phyloP scores from a whole-genome alignment of 2,888 invertebrate species.

The Cheilosia scutellata region DNA sequence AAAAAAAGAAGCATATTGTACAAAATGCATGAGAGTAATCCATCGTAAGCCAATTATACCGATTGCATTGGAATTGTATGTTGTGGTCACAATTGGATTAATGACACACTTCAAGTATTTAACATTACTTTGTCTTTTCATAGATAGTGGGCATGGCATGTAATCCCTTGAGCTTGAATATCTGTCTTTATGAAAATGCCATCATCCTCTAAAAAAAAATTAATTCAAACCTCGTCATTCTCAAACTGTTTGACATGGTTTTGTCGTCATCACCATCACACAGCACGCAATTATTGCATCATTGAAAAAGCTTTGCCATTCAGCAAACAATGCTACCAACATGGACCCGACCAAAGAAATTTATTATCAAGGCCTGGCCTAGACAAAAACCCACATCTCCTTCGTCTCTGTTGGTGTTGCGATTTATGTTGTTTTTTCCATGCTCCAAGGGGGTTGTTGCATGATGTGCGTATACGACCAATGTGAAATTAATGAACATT shows the following conservation, averaged over 20 bases:
- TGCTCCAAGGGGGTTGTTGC: background rate
- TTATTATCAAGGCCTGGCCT: conserved; percentile 42
- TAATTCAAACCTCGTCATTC: background rate
- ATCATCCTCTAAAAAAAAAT: background rate
- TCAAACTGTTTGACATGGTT: conserved; percentile 39
- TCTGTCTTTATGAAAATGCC: too few species aligned
- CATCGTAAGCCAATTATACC: too few species aligned
- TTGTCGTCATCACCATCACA: conserved; percentile 47
- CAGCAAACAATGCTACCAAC: conserved; percentile 22
- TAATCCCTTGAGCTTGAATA: too few species aligned
- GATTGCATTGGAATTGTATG: too few species aligned
- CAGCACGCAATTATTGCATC: conserved; percentile 59
- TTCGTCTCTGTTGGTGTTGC: conserved; percentile 1
- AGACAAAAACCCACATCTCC: conserved; percentile 2
- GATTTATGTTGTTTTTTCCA: background rate
- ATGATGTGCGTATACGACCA: background rate
- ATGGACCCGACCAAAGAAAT: conserved; percentile 31
- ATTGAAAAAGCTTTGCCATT: conserved; percentile 39
- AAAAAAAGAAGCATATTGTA: too few species aligned
- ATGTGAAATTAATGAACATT: conserved; percentile 64
- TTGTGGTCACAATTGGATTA: too few species aligned
- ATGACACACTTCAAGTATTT: too few species aligned
- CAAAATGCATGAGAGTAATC: too few species aligned
- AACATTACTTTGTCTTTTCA: too few species aligned
- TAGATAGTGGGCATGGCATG: too few species aligned